Evolutionary conservation across 2,113 vertebrate genomes (phyloP), one percentile per base, ranked within the genome.

Genomic region (Cyanoderma ruficeps): DNA sequence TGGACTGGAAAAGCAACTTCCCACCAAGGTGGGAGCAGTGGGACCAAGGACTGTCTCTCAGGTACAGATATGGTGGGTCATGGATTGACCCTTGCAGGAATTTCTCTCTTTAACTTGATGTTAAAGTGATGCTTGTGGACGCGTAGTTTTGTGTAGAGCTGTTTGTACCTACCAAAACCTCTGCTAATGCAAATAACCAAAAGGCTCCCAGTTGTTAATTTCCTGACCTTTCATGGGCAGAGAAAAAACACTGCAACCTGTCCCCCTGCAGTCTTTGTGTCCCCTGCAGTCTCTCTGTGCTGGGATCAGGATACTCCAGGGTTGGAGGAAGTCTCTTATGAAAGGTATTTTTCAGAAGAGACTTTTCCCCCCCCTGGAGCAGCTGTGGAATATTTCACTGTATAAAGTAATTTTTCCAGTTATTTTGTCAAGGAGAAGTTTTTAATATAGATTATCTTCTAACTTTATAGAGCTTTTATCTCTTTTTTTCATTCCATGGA

Each of bases 91-190:
- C 22, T 39, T 28, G 49, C 70, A 57, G 60, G 42, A 57, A 30
- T 49, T 56, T 30, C 35, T 42, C 24, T n/a, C 42, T 75, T 15
- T 30, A 41, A 7, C 41, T 22, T 19, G 24, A 16, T 23, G 14
- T 5, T 33, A 5, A 23, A 30, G 3, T 0, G n/a, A 13, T 52
- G 70, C 65, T 39, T 10, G 3, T 2, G 10, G 60, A 3, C 8
- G 50, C 6, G 25, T 14, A 5, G 33, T 1, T 63, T 10, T 30
- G 68, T 8, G 41, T 35, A 50, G 30, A 37, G 39, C 47, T 55
- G 28, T 44, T 52, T 23, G 28, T 21, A 18, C 6, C 39, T 7
- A 8, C 22, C 63, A 11, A 30, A 24, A 4, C 9, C 15, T 6
- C 75, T 71, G 70, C 37, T 22, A 10, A 15, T 28, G 33, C 10